These are phyloP conservation scores for Lepisosteus osseus DNA, from an alignment of 2,113 vertebrate species.

Conservation along the genomic window DNA sequence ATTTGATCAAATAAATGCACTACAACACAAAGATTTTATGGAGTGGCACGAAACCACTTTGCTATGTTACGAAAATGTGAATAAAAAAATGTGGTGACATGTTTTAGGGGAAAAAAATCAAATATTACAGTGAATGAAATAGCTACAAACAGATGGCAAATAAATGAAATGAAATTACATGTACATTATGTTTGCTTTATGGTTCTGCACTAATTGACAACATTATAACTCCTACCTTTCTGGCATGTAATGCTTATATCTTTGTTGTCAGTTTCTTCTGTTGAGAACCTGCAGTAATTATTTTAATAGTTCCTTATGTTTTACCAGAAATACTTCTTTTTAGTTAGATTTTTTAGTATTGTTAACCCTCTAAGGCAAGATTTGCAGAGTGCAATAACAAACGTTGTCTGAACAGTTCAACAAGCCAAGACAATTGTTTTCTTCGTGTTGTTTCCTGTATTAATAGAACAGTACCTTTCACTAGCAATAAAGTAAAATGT, in stretches of 20 bases:
- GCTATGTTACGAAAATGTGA: conserved; percentile 9
- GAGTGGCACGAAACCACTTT: conserved; percentile 23
- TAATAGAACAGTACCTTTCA: too few species aligned
- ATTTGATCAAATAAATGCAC: neutral
- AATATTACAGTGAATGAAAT: conserved; percentile 75
- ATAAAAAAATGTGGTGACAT: conserved; percentile 36
- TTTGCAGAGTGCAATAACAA: too few species aligned
- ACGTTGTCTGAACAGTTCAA: too few species aligned
- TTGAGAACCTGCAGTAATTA: conserved; percentile 58
- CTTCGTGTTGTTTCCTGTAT: too few species aligned
- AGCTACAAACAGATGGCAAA: conserved; percentile 74
- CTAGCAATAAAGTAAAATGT: too few species aligned
- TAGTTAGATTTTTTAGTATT: conserved; percentile 57
- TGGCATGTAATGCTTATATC: conserved; percentile 66
- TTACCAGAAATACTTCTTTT: conserved; percentile 65
- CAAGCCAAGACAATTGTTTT: too few species aligned
- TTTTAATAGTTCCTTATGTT: conserved; percentile 70
- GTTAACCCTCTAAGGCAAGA: too few species aligned
- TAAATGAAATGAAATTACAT: conserved; percentile 76
- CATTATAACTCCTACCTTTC: conserved; percentile 75
- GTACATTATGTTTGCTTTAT: conserved; percentile 74
- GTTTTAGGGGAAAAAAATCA: conserved; percentile 43
- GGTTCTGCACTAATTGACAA: conserved; percentile 66
- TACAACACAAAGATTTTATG: conserved; percentile 20
- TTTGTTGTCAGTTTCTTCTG: conserved; percentile 59